Percentiles rank a stretch among this genome's conserved stretches.
Evolutionary conservation across 2,888 invertebrate species (phyloP).

Genomic region (Platycheirus rosarum): DNA sequence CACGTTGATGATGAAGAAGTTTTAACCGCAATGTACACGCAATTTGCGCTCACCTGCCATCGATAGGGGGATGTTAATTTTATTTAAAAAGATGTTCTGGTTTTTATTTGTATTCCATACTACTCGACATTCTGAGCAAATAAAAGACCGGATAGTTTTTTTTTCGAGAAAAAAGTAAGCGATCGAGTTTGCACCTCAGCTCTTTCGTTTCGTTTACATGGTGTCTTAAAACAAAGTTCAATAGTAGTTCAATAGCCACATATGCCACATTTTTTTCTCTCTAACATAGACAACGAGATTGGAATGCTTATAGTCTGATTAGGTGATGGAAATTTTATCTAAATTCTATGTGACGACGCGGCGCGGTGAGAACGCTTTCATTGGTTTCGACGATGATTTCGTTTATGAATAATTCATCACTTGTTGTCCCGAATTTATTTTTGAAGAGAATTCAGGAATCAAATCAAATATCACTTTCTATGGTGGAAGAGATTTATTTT

Average conservation of each 20-base stretch:
- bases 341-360: background rate
- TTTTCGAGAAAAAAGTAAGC: conserved; percentile 27
- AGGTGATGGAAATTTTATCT: conserved; percentile 25
- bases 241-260: conserved; percentile 62
- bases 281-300: conserved; percentile 25
- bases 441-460: too few relatives aligned
- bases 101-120: conserved; percentile 26
- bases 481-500: background rate
- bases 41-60: conserved; percentile 55
- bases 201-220: conserved; percentile 56
- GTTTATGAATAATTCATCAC: conserved; percentile 59
- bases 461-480: too few relatives aligned
- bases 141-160: conserved; percentile 12
- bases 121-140: conserved; percentile 18
- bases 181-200: conserved; percentile 58
- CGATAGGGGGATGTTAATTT: conserved; percentile 24
- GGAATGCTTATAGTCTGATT: conserved; percentile 40
- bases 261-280: conserved; percentile 50
- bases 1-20: conserved; percentile 28
- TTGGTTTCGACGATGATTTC: conserved; percentile 19
- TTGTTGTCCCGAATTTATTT: conserved; percentile 20
- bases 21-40: conserved; percentile 50
- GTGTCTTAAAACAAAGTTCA: conserved; percentile 50
- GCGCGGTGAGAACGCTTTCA: conserved; percentile 5
- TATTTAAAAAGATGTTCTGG: conserved; percentile 15